phyloP scores from a whole-genome alignment of 2,113 vertebrate genomes.

The Crocuta crocuta region DNA sequence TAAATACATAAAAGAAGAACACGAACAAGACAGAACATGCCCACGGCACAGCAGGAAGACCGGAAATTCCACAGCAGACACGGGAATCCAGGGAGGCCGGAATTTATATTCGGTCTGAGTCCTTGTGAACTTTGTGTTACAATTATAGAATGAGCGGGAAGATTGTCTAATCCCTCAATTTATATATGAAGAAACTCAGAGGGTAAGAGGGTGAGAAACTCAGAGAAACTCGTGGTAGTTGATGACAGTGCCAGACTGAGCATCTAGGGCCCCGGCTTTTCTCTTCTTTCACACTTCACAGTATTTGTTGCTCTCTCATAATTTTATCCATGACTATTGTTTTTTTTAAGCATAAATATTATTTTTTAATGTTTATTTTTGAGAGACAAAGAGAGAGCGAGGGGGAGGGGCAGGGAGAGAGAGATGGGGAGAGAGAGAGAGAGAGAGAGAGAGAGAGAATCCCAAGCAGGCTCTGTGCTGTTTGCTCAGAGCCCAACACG shows the following conservation, averaged over 20 bases:
- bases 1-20: neutral
- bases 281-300: neutral
- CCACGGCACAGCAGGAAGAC: neutral
- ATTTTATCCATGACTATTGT: neutral
- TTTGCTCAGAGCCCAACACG: neutral
- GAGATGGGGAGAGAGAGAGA: too few species aligned
- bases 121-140: neutral
- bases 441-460: too few species aligned
- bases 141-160: neutral
- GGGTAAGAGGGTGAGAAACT: neutral
- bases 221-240: neutral
- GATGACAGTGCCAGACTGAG: neutral
- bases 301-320: neutral
- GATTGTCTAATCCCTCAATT: accelerated
- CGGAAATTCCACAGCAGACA: neutral
- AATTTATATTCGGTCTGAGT: neutral
- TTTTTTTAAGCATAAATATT: neutral
- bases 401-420: too few species aligned
- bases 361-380: neutral
- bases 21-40: slow-evolving; percentile 43
- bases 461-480: neutral
- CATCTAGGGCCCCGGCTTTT: neutral
- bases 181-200: neutral
- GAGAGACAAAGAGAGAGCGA: too few species aligned
- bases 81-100: too few species aligned